phyloP scores from a whole-genome alignment of 2,888 invertebrate genomes.

The Aporophyla lueneburgensis region DNA sequence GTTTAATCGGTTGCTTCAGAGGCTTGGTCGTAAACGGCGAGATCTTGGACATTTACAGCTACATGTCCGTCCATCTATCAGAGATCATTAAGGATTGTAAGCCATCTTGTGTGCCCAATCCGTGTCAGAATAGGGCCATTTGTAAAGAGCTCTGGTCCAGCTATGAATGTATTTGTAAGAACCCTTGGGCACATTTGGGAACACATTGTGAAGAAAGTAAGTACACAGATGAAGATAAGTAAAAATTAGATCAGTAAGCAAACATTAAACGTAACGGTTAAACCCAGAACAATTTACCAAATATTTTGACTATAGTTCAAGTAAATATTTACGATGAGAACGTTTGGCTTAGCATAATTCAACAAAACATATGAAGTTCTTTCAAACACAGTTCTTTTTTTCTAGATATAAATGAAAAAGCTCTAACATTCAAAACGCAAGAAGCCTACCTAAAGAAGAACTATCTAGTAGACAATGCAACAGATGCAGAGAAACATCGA shows the following conservation, averaged over 20 bases:
- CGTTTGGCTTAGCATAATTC: background rate
- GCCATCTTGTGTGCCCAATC: constrained; percentile 98
- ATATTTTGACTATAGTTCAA: background rate
- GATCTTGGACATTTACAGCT: constrained; percentile 97
- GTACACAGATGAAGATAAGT: constrained; percentile 64
- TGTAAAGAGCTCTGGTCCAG: constrained; percentile 98
- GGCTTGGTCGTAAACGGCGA: constrained; percentile 98
- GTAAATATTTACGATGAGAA: background rate
- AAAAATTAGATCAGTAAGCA: background rate
- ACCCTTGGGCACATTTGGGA: constrained; percentile 98
- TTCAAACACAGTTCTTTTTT: constrained; percentile 46
- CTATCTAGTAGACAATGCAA: constrained; percentile 93
- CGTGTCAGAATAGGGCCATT: constrained; percentile 97
- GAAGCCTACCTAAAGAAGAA: constrained; percentile 95
- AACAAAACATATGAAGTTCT: too few species aligned
- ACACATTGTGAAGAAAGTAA: constrained; percentile 97
- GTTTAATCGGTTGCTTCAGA: constrained; percentile 98
- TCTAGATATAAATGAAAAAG: constrained; percentile 97
- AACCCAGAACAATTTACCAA: background rate
- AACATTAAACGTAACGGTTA: background rate
- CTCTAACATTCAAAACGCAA: constrained; percentile 96
- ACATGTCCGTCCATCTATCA: constrained; percentile 97
- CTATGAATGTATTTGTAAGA: constrained; percentile 97
- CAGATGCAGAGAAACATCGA: constrained; percentile 91
- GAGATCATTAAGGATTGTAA: constrained; percentile 98